These are phyloP conservation scores for Corydoras sp. DNA, from an alignment of 2,113 vertebrate species.

Conservation along the genomic window DNA sequence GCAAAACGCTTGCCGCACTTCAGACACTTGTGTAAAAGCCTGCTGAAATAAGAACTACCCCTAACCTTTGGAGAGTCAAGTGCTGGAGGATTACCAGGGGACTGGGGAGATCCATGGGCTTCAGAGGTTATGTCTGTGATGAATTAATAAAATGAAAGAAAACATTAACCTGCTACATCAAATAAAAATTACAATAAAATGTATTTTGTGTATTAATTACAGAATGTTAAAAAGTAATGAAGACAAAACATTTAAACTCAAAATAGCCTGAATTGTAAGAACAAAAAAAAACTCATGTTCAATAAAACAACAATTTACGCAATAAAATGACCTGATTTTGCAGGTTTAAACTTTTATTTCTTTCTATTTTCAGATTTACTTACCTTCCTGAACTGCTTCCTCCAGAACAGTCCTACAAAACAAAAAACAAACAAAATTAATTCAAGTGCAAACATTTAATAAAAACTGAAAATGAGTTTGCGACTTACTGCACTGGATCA, in stretches of 20 bases:
- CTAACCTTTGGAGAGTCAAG: constrained; percentile 2
- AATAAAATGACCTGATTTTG: too few relatives aligned
- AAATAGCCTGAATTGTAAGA: too few relatives aligned
- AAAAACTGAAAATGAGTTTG: neutral
- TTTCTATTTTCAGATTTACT: too few relatives aligned
- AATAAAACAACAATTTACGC: too few relatives aligned
- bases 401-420: constrained; percentile 16
- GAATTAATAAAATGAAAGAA: neutral
- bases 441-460: neutral
- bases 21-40: constrained; percentile 62
- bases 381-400: constrained; percentile 12
- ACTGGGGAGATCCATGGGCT: constrained; percentile 5
- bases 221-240: too few relatives aligned
- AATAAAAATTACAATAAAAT: too few relatives aligned
- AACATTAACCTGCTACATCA: neutral
- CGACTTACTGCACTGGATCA: constrained; percentile 23
- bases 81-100: neutral
- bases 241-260: too few relatives aligned
- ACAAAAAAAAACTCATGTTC: too few relatives aligned
- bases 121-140: constrained; percentile 11
- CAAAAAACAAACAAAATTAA: neutral
- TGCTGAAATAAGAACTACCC: constrained; percentile 24
- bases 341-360: too few relatives aligned
- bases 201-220: too few relatives aligned
- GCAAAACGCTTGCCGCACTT: constrained; percentile 60